Percentiles rank a stretch among this genome's conserved stretches.
Conservation (phyloP, 2,797 vertebrate genomes). For the Gallirallus australis region DNA sequence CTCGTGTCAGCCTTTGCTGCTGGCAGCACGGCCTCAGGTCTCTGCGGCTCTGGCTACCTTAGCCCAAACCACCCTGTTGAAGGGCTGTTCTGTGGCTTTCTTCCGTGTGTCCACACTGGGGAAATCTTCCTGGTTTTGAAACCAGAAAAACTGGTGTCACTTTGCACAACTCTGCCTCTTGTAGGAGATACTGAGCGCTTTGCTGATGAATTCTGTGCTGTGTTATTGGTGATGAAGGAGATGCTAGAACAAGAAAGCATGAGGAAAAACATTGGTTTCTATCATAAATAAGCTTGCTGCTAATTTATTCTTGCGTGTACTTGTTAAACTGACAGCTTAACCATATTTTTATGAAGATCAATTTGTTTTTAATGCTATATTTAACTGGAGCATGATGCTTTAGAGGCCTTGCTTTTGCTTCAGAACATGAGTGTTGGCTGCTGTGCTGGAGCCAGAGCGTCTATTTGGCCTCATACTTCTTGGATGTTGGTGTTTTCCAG, state of each 20-base stretch:
- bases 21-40: neutral
- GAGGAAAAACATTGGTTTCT: neutral
- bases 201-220: neutral
- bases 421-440: fast-evolving
- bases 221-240: neutral
- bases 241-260: neutral
- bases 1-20: neutral
- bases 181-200: neutral
- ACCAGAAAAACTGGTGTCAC: neutral
- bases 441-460: neutral
- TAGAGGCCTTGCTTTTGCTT: neutral
- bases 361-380: neutral
- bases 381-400: neutral
- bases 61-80: neutral
- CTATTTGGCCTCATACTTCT: neutral
- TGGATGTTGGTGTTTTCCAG: neutral
- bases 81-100: neutral
- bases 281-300: neutral
- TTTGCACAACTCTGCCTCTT: neutral
- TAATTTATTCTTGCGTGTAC: neutral
- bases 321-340: neutral
- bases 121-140: neutral
- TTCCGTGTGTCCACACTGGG: fast-evolving
- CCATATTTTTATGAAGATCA: neutral
- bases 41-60: neutral